Evolutionary conservation across 1,140 invertebrate genomes (phyloP).

Genomic region (Aphaenogaster ashmeadi): DNA sequence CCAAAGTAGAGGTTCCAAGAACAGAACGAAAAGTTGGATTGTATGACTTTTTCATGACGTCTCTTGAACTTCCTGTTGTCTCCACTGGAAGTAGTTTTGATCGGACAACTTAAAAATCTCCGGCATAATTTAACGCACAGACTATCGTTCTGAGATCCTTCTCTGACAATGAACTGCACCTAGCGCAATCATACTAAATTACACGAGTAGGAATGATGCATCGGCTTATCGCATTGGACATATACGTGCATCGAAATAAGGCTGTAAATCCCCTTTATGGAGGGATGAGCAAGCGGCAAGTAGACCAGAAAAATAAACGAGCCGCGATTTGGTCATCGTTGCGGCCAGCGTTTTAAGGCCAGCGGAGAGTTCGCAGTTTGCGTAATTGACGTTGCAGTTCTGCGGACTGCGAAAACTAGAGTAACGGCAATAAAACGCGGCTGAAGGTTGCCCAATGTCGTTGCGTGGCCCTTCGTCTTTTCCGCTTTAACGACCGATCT

Average conservation of each 20-base stretch:
- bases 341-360: slow-evolving; percentile 55
- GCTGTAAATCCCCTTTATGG: slow-evolving; percentile 54
- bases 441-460: slow-evolving; percentile 67
- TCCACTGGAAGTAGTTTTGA: not conserved
- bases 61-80: not conserved
- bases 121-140: not conserved
- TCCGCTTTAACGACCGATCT: not conserved
- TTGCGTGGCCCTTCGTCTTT: slow-evolving; percentile 55
- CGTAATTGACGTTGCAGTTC: slow-evolving; percentile 51
- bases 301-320: slow-evolving; percentile 64
- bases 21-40: not conserved
- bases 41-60: not conserved
- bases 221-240: not conserved
- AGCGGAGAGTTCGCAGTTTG: slow-evolving; percentile 19
- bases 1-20: not conserved
- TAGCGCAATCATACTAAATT: slow-evolving; percentile 16
- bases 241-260: slow-evolving; percentile 34
- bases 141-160: not conserved
- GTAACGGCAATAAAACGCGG: slow-evolving; percentile 22
- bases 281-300: slow-evolving; percentile 18
- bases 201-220: not conserved
- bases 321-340: slow-evolving; percentile 28
- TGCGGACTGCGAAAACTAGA: slow-evolving; percentile 41
- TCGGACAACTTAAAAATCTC: not conserved
- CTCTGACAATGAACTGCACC: too few relatives aligned